Evolutionary conservation across 2,113 vertebrate genomes (phyloP).

Genomic region (Channa maculata): DNA sequence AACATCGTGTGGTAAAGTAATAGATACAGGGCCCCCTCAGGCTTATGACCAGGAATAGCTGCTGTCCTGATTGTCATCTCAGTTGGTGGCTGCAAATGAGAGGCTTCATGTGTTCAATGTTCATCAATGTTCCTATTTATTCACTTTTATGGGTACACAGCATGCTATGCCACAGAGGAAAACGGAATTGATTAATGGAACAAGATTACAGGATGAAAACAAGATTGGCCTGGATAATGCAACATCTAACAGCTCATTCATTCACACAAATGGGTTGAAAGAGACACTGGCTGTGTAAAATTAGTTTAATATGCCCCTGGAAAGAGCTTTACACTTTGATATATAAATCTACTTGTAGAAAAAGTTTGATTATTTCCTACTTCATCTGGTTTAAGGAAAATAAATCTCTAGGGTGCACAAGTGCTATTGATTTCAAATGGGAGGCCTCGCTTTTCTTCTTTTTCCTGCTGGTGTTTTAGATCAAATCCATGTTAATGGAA

Average conservation of each 20-base stretch:
- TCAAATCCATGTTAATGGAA: constrained; percentile 17
- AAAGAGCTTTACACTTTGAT: constrained; percentile 25
- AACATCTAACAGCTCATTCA: constrained; percentile 36
- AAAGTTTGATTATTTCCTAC: constrained; percentile 41
- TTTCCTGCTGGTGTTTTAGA: constrained; percentile 28
- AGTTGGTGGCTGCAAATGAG: constrained; percentile 40
- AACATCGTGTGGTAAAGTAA: constrained; percentile 50
- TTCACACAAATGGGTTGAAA: constrained; percentile 22
- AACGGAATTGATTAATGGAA: constrained; percentile 45
- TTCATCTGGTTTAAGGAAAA: constrained; percentile 14
- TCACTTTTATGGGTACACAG: constrained; percentile 24
- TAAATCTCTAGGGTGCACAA: constrained; percentile 13
- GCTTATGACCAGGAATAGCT: constrained; percentile 61
- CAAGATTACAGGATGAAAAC: constrained; percentile 65
- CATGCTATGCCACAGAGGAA: constrained; percentile 22
- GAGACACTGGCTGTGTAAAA: constrained; percentile 17
- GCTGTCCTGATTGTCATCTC: constrained; percentile 66
- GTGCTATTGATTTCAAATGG: constrained; percentile 42
- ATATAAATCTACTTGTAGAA: constrained; percentile 50
- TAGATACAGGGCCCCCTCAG: constrained; percentile 41
- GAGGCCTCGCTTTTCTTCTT: constrained; percentile 7
- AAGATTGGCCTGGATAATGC: constrained; percentile 45
- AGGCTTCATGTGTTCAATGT: constrained; percentile 34
- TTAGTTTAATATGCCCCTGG: constrained; percentile 31
- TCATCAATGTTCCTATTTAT: constrained; percentile 38